Conservation (phyloP, 1,140 invertebrate species). For the Diploscapter pachys region DNA sequence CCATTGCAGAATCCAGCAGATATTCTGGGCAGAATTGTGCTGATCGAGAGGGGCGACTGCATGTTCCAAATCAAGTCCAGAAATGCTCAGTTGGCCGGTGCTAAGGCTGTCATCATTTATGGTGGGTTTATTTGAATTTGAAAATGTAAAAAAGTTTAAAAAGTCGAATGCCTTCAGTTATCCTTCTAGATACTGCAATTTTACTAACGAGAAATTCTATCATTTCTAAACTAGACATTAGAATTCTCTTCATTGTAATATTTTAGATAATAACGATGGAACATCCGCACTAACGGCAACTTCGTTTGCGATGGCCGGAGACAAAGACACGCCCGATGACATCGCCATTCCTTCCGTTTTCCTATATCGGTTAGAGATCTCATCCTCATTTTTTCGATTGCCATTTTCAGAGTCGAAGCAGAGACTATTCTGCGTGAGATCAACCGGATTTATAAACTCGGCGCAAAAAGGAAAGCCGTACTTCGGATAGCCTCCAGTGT, state of each 20-base stretch:
- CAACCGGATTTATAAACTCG: too few relatives aligned
- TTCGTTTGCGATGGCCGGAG: slow-evolving; percentile 24
- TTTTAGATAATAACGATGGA: slow-evolving; percentile 6
- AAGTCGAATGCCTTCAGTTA: too few relatives aligned
- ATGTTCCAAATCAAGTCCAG: slow-evolving; percentile 88
- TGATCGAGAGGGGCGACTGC: slow-evolving; percentile 82
- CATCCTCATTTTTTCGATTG: slow-evolving; percentile 4
- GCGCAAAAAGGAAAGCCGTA: slow-evolving; percentile 3
- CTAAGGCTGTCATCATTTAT: slow-evolving; percentile 78
- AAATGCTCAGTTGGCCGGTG: slow-evolving; percentile 76
- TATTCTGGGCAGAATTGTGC: slow-evolving; percentile 71
- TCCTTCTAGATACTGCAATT: too few relatives aligned
- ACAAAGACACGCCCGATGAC: slow-evolving; percentile 21
- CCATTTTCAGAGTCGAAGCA: slow-evolving; percentile 12
- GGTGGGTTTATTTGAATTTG: slow-evolving; percentile 49
- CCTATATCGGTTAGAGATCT: slow-evolving; percentile 13
- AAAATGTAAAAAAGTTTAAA: too few relatives aligned
- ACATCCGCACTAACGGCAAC: neutral
- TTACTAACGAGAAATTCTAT: too few relatives aligned
- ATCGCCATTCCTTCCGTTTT: slow-evolving; percentile 20
- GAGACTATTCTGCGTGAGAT: neutral
- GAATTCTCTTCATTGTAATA: neutral
- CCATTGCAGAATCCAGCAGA: slow-evolving; percentile 67
- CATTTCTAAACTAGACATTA: neutral
- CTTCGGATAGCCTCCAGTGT: neutral